Evolutionary conservation across 2,797 vertebrate genomes (phyloP).

Genomic region (Eremophila alpestris): DNA sequence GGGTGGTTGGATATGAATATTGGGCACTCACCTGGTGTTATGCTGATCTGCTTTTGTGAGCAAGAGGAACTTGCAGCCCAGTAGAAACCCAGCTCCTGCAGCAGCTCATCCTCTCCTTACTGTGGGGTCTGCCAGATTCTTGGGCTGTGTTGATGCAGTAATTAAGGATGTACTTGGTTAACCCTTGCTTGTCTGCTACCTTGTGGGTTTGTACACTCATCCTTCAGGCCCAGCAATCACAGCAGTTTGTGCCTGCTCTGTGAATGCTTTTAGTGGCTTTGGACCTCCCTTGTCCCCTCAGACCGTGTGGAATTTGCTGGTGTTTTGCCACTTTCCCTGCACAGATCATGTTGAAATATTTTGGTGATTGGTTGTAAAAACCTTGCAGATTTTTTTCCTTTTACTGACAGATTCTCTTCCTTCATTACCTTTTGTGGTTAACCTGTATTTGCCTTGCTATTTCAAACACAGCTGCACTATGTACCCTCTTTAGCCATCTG

Average conservation of each 20-base stretch:
- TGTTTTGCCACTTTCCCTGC: neutral
- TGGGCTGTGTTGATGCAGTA: neutral
- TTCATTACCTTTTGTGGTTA: neutral
- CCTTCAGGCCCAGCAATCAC: neutral
- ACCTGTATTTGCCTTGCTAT: neutral
- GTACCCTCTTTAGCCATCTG: neutral
- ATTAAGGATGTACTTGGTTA: neutral
- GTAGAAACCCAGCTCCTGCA: neutral
- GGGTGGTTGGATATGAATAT: neutral
- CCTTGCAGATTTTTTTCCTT: neutral
- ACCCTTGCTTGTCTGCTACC: neutral
- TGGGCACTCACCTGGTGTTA: neutral
- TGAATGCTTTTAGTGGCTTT: neutral
- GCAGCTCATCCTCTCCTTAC: neutral
- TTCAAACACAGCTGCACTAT: neutral
- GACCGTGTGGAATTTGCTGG: neutral
- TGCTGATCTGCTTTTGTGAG: neutral
- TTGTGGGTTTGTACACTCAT: neutral
- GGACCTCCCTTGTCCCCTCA: neutral
- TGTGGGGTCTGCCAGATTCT: neutral
- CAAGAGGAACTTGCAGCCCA: neutral
- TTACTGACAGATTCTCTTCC: neutral
- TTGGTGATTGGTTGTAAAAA: accelerated
- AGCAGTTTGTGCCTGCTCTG: neutral
- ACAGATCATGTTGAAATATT: neutral